Conservation (phyloP, 2,888 invertebrate genomes). For the Sericinus montela region DNA sequence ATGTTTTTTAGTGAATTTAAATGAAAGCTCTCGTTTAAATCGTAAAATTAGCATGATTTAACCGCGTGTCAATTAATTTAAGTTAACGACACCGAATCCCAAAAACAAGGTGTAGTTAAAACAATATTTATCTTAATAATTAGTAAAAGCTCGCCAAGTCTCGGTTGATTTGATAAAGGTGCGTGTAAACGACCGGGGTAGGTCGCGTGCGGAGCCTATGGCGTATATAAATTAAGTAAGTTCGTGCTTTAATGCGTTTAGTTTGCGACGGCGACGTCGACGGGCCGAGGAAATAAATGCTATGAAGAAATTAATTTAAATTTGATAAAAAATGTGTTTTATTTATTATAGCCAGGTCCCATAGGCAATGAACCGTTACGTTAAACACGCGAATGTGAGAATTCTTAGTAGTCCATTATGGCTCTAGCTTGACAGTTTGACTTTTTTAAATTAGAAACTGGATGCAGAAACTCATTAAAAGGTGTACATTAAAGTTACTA, state of each 20-base stretch:
- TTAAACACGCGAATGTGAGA: constrained; percentile 14
- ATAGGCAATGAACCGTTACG: constrained; percentile 8
- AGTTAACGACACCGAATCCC: constrained; percentile 50
- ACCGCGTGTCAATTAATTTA: constrained; percentile 45
- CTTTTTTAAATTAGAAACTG: constrained; percentile 2
- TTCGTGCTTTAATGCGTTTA: constrained; percentile 67
- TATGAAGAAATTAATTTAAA: constrained; percentile 35
- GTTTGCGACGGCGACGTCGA: constrained; percentile 33
- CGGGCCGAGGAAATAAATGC: constrained; percentile 40
- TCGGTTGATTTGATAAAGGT: constrained; percentile 68
- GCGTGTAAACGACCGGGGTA: constrained; percentile 53
- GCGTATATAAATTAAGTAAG: constrained; percentile 78
- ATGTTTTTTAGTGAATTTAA: too few species aligned
- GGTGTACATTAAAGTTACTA: background rate
- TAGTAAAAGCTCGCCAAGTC: constrained; percentile 68
- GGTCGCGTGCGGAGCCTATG: constrained; percentile 64
- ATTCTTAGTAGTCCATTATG: constrained; percentile 14
- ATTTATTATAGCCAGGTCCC: constrained; percentile 18
- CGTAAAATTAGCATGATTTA: constrained; percentile 13
- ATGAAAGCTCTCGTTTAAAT: background rate
- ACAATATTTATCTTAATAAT: constrained; percentile 77
- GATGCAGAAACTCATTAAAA: constrained; percentile 9
- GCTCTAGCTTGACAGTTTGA: constrained; percentile 7
- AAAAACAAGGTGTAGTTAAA: constrained; percentile 68
- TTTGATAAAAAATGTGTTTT: constrained; percentile 24